Evolutionary conservation across 2,797 vertebrate species (phyloP).

Genomic region (Cetoscarus ocellatus): DNA sequence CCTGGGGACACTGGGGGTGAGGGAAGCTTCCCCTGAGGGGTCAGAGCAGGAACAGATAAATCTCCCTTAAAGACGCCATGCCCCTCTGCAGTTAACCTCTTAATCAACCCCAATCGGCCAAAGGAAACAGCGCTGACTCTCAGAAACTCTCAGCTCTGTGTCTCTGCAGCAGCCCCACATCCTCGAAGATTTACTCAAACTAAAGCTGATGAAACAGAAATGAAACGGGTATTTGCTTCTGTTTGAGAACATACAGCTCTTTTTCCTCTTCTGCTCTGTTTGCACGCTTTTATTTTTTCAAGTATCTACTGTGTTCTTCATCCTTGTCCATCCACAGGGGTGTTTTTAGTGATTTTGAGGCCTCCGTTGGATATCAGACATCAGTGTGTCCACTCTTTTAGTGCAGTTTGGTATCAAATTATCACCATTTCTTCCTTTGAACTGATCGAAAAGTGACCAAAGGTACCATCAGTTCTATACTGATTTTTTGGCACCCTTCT

Average conservation of each 20-base stretch:
- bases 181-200: slow-evolving; percentile 14
- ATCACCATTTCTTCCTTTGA: too few species aligned
- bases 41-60: slow-evolving; percentile 90
- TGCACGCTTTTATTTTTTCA: background rate
- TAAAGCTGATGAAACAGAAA: background rate
- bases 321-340: too few species aligned
- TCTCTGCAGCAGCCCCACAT: slow-evolving; percentile 55
- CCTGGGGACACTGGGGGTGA: slow-evolving; percentile 81
- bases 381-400: too few species aligned
- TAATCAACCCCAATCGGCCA: slow-evolving; percentile 87
- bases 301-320: background rate
- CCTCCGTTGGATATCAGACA: too few species aligned
- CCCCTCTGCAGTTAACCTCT: slow-evolving; percentile 84
- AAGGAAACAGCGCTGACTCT: slow-evolving; percentile 80
- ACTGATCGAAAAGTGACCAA: too few species aligned
- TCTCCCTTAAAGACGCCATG: slow-evolving; percentile 87
- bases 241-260: background rate
- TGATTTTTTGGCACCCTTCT: too few species aligned
- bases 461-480: too few species aligned
- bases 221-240: background rate
- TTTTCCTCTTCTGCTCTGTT: background rate
- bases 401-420: too few species aligned
- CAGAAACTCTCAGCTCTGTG: slow-evolving; percentile 58
- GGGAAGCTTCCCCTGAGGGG: slow-evolving; percentile 81
- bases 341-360: too few species aligned